These are phyloP conservation scores for Elegia similella DNA, from an alignment of 2,888 invertebrate genomes.

Conservation along the genomic window DNA sequence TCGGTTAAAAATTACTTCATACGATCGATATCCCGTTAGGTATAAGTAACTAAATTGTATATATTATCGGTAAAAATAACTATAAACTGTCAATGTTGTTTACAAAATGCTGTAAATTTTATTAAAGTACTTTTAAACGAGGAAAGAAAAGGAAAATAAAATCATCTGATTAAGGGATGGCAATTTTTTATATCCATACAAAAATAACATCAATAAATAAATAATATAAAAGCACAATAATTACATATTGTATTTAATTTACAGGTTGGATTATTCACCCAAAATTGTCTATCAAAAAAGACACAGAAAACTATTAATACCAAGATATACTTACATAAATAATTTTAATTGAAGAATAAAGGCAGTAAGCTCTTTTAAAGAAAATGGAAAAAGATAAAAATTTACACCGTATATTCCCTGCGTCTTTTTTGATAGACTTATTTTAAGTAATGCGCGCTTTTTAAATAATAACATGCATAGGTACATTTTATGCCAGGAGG, in stretches of 20 bases:
- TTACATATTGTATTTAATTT: conserved; percentile 45
- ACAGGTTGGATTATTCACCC: conserved; percentile 29
- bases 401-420: conserved; percentile 14
- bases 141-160: too few species aligned
- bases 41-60: too few species aligned
- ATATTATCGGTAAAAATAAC: too few species aligned
- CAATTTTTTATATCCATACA: conserved; percentile 55
- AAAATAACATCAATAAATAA: conserved; percentile 71
- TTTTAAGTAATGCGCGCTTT: conserved; percentile 24
- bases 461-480: conserved; percentile 27
- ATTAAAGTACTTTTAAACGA: too few species aligned
- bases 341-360: conserved; percentile 9
- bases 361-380: neutral
- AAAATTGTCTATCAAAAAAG: conserved; percentile 31
- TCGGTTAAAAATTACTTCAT: too few species aligned
- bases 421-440: conserved; percentile 26
- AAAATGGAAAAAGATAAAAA: neutral
- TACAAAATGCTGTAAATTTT: too few species aligned
- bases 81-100: too few species aligned
- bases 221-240: conserved; percentile 64
- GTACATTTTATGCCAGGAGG: conserved; percentile 35
- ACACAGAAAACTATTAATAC: neutral
- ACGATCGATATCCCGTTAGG: too few species aligned
- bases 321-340: conserved; percentile 14
- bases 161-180: conserved; percentile 35